A percentile compares a stretch with the other conserved stretches of the same genome.
phyloP scores from a whole-genome alignment of 2,113 vertebrate genomes.

The Gymnogyps californianus region DNA sequence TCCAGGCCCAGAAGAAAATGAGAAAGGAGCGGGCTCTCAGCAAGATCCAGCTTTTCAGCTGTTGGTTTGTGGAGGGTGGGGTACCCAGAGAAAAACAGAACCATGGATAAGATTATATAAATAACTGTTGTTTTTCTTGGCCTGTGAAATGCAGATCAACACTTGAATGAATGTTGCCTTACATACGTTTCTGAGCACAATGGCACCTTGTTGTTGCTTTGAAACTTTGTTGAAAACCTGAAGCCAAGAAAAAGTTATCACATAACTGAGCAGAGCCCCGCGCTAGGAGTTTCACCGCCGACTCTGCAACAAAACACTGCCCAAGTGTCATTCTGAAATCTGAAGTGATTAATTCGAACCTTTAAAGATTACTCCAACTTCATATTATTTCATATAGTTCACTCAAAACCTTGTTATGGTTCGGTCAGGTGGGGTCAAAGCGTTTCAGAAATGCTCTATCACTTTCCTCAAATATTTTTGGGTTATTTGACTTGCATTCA shows the following conservation, averaged over 20 bases:
- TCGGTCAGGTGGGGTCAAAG: neutral
- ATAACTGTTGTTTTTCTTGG: constrained; percentile 81
- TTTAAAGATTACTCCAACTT: constrained; percentile 16
- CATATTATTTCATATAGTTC: neutral
- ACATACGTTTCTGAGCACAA: constrained; percentile 75
- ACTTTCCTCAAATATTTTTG: neutral
- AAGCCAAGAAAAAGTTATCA: constrained; percentile 79
- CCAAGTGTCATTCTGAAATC: constrained; percentile 38
- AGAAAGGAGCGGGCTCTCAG: constrained; percentile 34
- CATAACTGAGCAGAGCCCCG: constrained; percentile 63
- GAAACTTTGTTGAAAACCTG: constrained; percentile 73
- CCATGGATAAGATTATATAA: constrained; percentile 80
- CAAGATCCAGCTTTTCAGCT: constrained; percentile 64
- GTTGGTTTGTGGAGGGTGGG: constrained; percentile 68
- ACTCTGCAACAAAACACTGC: constrained; percentile 52
- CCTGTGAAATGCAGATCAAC: constrained; percentile 71
- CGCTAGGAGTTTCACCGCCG: constrained; percentile 9
- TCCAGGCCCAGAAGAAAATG: neutral
- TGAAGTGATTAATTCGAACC: constrained; percentile 23
- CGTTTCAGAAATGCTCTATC: neutral
- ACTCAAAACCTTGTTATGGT: neutral
- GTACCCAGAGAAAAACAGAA: constrained; percentile 76
- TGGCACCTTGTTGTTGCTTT: constrained; percentile 80
- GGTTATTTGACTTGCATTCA: neutral
- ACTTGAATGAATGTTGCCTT: constrained; percentile 81